Evolutionary conservation across 2,797 vertebrate species (phyloP), one percentile per base, ranked within the genome.

Genomic region (Rhincodon typus): DNA sequence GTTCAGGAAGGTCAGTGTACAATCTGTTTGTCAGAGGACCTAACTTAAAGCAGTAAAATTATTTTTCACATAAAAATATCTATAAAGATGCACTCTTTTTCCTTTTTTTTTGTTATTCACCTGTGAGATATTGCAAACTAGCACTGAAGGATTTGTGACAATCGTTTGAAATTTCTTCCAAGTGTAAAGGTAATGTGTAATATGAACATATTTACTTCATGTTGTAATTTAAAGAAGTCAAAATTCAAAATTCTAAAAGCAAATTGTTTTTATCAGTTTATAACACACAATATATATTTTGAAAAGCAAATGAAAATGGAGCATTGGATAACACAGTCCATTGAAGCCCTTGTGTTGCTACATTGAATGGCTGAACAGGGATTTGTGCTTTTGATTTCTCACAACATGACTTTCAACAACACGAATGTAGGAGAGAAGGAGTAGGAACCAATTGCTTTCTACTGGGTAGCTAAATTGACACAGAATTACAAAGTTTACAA

Each of bases 1-100:
- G 67, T 95, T 53, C 94, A 57, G 70, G 30, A 77, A 95, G 94
- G 94, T 95, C 70, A 95, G 69, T 50, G 42, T 38, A 53, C 94
- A 77, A 95, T 77, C 94, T 95, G 42, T 53, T 50, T 46, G 25
- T 95, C 70, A 93, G 46, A 95, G 94, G 74, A 72, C 27, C 94
- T 77, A 34, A 50, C 42, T 94, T 34, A 74, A 70, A 95, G 19
- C 94, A 74, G 94, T 74, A 42, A 15, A 95, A 95, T 72, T 30
- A 70, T 53, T 53, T 77, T 53, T 1, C 23, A 74, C 72, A 34
- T 72, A 7, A 34, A 53, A 53, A 77, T 53, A 95, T 95, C 27
- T 72, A 50, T 53, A 95, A 53, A 70, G 94, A n/a, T 4, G 15
- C 42, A 74, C 12, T 72, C 66, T 94, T 25, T 62, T 0, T 50